Conservation (phyloP, 1,140 invertebrate species). For the Ceratoteleas bidentatus region DNA sequence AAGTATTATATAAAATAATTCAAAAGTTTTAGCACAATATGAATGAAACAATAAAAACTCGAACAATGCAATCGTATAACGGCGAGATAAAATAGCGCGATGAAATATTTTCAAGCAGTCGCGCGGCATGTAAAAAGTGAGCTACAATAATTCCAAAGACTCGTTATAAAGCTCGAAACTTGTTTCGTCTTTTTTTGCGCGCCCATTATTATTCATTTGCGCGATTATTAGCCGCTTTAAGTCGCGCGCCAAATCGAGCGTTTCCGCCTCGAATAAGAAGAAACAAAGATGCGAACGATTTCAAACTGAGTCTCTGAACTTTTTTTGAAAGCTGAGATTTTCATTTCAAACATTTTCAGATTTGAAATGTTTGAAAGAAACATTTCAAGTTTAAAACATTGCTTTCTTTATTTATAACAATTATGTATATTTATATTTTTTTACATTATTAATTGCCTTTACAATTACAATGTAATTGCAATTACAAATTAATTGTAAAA, state of each 20-base stretch:
- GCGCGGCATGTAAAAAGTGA: conserved; percentile 23
- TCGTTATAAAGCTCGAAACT: conserved; percentile 30
- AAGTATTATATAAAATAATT: conserved; percentile 49
- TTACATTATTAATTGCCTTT: too few species aligned
- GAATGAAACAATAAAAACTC: conserved; percentile 49
- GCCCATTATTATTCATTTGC: conserved; percentile 7
- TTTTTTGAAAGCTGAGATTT: too few species aligned
- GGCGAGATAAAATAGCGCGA: conserved; percentile 30
- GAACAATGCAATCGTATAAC: conserved; percentile 40
- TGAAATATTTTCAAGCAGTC: conserved; percentile 46
- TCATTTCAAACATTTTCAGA: too few species aligned
- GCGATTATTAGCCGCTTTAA: conserved; percentile 25
- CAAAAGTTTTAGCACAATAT: conserved; percentile 45
- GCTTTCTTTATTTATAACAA: too few species aligned
- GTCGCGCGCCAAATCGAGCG: background rate
- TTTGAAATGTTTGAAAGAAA: too few species aligned
- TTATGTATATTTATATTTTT: too few species aligned
- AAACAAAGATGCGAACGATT: too few species aligned
- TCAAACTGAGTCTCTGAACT: background rate
- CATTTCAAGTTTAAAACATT: too few species aligned
- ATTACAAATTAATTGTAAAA: too few species aligned
- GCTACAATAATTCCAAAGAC: conserved; percentile 35
- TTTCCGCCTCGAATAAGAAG: too few species aligned
- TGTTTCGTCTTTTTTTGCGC: conserved; percentile 12
- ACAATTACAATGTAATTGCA: too few species aligned